Evolutionary conservation across 2,888 invertebrate genomes (phyloP), one percentile per base, ranked within the genome.

Genomic region (Catocala nupta): DNA sequence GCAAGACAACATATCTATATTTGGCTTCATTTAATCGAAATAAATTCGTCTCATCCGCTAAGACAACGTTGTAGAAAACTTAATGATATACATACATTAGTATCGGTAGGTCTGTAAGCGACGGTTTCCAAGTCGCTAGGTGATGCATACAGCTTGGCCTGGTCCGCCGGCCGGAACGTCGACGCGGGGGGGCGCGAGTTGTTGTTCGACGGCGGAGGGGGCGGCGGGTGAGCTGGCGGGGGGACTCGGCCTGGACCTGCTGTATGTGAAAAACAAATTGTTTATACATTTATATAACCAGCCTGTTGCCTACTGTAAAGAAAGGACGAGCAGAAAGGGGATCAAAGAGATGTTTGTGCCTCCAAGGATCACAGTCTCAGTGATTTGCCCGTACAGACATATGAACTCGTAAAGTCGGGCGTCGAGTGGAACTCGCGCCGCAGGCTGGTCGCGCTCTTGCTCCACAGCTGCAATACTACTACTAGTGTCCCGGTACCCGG

Each of bases 171-270:
- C 78, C 98, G 96, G 94, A 99, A 99, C 82, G 98, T 98, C 57
- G 98, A 98, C 89, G 97, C 96, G 51, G 97, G 96, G 56, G 95
- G 90, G 97, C 96, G 55, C 97, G 96, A 12, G 67, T 95, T 95
- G 3, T 96, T 96, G 4, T 25, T 25, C 4, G 25, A 25, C 0
- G 92, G 91, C 49, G 91, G 90, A 49, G 98, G 97, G 11, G 98
- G 98, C 45, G 98, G 98, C 9, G 97, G 97, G 90, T 97, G 97
- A 64, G 96, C 96, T 0, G 97, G 97, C 0, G 98, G 97, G 5
- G 97, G 97, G 68, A 96, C 83, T 95, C 95, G 79, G 88, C 92
- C 79, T 88, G 92, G 74, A 0, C 74, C 87, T 80, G 70, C 7
- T 25, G 25, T 25, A 25, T 25, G 4, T 25, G 25, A 25, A 25